Evolutionary conservation across 2,797 vertebrate genomes (phyloP), one percentile per base, ranked within the genome.

Genomic region (Avahi laniger): DNA sequence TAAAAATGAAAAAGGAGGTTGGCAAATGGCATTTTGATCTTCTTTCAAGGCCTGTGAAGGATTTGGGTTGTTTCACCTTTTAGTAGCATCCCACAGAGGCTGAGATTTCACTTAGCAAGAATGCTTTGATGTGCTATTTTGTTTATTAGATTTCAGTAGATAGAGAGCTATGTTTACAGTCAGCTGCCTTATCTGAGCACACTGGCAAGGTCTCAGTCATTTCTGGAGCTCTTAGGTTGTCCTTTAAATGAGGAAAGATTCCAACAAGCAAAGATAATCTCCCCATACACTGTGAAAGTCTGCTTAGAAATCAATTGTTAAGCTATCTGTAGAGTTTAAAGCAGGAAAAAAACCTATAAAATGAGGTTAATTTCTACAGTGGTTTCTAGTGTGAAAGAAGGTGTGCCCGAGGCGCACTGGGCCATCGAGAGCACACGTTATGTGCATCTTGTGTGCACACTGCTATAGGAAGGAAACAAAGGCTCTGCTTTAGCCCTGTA

Each of bases 221-320:
- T 91, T 89, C 28, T 87, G 18, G n/a, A 63, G 73, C 41, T 65
- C 13, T 35, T 70, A 8, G 38, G 0, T 52, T 83, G 28, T n/a
- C 43, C 79, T 82, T 93, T 69, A 89, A 95, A 50, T 67, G 52
- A 73, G 73, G 14, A 48, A 73, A 86, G 33, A 82, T 26, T 73
- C 5, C 14, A 38, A 43, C 26, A 79, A 83, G 48, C 7, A 89
- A 24, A 92, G 52, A 67, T 88, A 85, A 48, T 43, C 41, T 54
- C 7, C 10, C 33, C 5, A 50, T 12, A 46, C 72, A 11, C 57
- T 92, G 35, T 20, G 50, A 78, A 95, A n/a, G 24, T 43, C 15
- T 80, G 5, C 69, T 50, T 90, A 50, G 65, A 93, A 82, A 73
- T 92, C 80, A 93, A 18, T 83, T 73, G 28, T 48, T 93, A 75